phyloP scores from a whole-genome alignment of 2,797 vertebrate genomes.

The Cuniculus paca region DNA sequence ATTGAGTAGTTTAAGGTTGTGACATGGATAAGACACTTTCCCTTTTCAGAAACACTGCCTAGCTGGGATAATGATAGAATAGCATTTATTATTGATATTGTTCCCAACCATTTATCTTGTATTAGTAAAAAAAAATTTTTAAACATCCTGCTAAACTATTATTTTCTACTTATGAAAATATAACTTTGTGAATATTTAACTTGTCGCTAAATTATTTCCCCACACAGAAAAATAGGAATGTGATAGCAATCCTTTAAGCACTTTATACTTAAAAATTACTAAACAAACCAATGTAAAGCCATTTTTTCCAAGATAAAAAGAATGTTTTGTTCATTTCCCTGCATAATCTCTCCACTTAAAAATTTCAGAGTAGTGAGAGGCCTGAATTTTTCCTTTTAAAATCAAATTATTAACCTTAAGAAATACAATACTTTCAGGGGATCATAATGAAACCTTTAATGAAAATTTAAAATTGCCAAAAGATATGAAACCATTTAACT shows the following conservation, averaged over 20 bases:
- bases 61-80: neutral
- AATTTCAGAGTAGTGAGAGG: conserved; percentile 39
- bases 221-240: neutral
- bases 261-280: conserved; percentile 28
- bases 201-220: conserved; percentile 37
- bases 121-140: neutral
- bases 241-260: neutral
- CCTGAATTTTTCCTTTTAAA: conserved; percentile 47
- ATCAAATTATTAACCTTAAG: conserved; percentile 56
- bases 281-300: neutral
- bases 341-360: neutral
- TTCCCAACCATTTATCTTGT: conserved; percentile 42
- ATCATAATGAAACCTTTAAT: conserved; percentile 41
- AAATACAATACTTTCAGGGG: conserved; percentile 39
- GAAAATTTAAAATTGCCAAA: conserved; percentile 51
- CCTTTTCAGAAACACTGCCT: neutral
- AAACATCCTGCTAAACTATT: neutral
- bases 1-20: conserved; percentile 20
- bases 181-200: conserved; percentile 13
- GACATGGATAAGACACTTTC: conserved; percentile 19
- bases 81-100: conserved; percentile 46
- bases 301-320: neutral
- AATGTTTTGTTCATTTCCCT: neutral
- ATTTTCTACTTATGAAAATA: conserved; percentile 33
- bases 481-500: neutral